A percentile compares a stretch with the other conserved stretches of the same genome.
Conservation (phyloP, 2,113 vertebrate genomes). For the Picathartes gymnocephalus region DNA sequence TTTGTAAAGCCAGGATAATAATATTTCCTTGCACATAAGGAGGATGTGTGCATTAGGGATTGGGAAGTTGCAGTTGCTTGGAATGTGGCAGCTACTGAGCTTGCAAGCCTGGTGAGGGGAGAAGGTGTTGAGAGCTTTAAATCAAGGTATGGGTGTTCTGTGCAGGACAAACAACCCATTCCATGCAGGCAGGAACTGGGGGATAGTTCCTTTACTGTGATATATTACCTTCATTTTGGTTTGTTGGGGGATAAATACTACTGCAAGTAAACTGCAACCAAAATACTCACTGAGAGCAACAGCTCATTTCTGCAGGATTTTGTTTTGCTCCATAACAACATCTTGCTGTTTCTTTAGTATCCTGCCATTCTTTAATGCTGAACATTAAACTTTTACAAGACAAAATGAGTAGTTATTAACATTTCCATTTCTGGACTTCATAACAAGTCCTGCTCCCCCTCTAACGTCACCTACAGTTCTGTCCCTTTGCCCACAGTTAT, state of each 20-base stretch:
- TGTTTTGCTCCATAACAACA: constrained; percentile 25
- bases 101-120: not conserved
- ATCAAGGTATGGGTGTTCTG: not conserved
- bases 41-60: not conserved
- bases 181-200: not conserved
- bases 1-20: constrained; percentile 40
- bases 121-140: not conserved
- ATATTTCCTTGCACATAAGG: not conserved
- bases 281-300: not conserved
- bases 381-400: constrained; percentile 66
- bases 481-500: constrained; percentile 1
- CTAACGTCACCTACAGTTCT: not conserved
- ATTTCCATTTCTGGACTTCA: constrained; percentile 51
- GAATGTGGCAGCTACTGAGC: not conserved
- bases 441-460: not conserved
- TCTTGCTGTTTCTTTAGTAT: not conserved
- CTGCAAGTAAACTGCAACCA: not conserved
- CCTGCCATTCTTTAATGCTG: constrained; percentile 44
- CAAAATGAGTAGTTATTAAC: constrained; percentile 57
- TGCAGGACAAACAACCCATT: not conserved
- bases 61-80: not conserved
- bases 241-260: constrained; percentile 9
- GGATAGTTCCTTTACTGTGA: not conserved
- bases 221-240: not conserved
- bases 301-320: constrained; percentile 55